These are phyloP conservation scores for Junco hyemalis DNA, from an alignment of 2,113 vertebrate genomes.

Conservation along the genomic window DNA sequence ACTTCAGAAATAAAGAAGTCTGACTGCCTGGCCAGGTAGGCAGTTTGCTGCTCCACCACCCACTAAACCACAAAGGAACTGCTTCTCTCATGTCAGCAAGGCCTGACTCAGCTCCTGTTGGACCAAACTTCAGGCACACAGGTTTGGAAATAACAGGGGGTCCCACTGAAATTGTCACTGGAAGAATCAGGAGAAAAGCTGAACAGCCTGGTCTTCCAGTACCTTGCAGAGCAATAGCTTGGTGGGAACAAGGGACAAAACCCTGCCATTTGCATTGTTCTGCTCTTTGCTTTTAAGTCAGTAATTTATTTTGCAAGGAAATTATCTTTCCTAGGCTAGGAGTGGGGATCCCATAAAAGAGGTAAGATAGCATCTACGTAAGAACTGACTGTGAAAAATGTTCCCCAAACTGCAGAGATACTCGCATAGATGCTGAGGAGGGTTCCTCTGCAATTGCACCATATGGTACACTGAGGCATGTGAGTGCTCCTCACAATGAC, in stretches of 20 bases:
- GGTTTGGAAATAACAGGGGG: background rate
- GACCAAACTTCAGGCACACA: background rate
- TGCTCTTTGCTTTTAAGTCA: background rate
- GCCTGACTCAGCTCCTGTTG: background rate
- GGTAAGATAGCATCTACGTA: rapidly evolving
- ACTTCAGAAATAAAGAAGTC: background rate
- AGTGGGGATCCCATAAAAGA: background rate
- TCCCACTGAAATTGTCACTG: background rate
- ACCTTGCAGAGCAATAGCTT: background rate
- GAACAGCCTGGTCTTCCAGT: background rate
- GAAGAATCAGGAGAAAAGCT: background rate
- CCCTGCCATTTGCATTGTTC: background rate
- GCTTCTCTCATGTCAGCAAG: background rate
- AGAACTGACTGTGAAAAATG: background rate
- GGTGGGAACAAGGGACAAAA: background rate
- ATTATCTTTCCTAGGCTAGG: background rate
- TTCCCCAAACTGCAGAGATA: background rate
- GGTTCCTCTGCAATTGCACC: background rate
- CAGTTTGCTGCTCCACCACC: background rate
- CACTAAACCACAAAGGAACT: background rate
- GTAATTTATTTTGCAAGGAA: background rate
- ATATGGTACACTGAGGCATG: rapidly evolving
- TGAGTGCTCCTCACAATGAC: background rate
- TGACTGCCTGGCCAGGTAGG: background rate
- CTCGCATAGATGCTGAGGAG: background rate